Evolutionary conservation across 1,140 invertebrate species (phyloP).

Genomic region (Lepidurus apus): DNA sequence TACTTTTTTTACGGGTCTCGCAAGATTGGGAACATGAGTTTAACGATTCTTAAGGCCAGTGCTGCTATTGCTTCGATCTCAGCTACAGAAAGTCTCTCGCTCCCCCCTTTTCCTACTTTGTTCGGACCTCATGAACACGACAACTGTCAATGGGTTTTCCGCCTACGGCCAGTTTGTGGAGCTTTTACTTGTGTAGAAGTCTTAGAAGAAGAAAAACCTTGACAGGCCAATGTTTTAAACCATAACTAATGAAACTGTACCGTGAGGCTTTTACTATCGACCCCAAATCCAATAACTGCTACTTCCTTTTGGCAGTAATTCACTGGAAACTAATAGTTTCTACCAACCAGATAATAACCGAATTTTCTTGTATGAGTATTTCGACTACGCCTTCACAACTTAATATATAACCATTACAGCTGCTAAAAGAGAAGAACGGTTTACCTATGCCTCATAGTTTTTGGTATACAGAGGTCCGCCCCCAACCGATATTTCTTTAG

Average conservation of each 20-base stretch:
- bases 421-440: too few relatives aligned
- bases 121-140: too few relatives aligned
- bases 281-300: background rate
- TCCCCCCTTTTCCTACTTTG: too few relatives aligned
- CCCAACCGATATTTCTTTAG: too few relatives aligned
- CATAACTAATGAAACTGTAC: background rate
- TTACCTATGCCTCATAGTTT: too few relatives aligned
- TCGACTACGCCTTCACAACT: too few relatives aligned
- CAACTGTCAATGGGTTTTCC: too few relatives aligned
- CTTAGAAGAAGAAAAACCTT: background rate
- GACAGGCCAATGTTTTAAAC: background rate
- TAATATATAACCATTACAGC: too few relatives aligned
- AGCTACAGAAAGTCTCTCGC: background rate
- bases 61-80: background rate
- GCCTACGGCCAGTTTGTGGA: too few relatives aligned
- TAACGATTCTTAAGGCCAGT: background rate
- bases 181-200: too few relatives aligned
- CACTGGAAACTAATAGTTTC: background rate
- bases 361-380: background rate
- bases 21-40: background rate
- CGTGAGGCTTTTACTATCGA: background rate
- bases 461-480: too few relatives aligned
- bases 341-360: slow-evolving; percentile 3
- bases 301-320: background rate
- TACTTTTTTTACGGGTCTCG: background rate